Evolutionary conservation across 1,140 invertebrate species (phyloP).

Genomic region (Caenorhabditis inopinata): DNA sequence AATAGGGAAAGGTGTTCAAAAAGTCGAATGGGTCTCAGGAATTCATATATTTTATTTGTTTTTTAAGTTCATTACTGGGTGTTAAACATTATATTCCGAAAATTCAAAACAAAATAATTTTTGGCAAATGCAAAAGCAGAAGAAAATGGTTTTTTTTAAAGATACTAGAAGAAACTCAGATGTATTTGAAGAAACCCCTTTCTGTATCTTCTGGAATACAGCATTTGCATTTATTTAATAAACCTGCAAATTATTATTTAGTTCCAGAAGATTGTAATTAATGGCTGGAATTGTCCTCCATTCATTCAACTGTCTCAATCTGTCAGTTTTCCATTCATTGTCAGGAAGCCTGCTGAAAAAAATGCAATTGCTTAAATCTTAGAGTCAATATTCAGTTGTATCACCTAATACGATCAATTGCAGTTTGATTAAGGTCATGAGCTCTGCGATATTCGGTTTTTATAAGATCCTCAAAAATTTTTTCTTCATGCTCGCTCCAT

Average conservation of each 20-base stretch:
- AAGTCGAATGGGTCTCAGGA: too few relatives aligned
- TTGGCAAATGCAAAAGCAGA: too few relatives aligned
- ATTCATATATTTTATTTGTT: too few relatives aligned
- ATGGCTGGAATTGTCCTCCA: slow-evolving; percentile 34
- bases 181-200: too few relatives aligned
- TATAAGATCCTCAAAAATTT: slow-evolving; percentile 4
- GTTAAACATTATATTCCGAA: too few relatives aligned
- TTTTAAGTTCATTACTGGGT: too few relatives aligned
- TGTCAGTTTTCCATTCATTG: slow-evolving; percentile 27
- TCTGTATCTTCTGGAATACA: too few relatives aligned
- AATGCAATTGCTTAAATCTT: too few relatives aligned
- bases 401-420: background rate
- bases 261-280: slow-evolving; percentile 4
- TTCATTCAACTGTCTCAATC: slow-evolving; percentile 22
- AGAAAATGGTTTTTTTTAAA: background rate
- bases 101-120: too few relatives aligned
- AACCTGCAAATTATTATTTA: slow-evolving; percentile 29
- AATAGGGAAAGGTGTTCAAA: too few relatives aligned
- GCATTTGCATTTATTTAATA: too few relatives aligned
- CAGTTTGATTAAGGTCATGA: background rate
- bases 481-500: slow-evolving; percentile 9
- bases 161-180: too few relatives aligned
- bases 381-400: background rate
- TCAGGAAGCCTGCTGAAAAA: slow-evolving; percentile 10
- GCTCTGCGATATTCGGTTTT: background rate